Conservation (phyloP, 2,888 invertebrate species). For the Ichneumoninae sp. region DNA sequence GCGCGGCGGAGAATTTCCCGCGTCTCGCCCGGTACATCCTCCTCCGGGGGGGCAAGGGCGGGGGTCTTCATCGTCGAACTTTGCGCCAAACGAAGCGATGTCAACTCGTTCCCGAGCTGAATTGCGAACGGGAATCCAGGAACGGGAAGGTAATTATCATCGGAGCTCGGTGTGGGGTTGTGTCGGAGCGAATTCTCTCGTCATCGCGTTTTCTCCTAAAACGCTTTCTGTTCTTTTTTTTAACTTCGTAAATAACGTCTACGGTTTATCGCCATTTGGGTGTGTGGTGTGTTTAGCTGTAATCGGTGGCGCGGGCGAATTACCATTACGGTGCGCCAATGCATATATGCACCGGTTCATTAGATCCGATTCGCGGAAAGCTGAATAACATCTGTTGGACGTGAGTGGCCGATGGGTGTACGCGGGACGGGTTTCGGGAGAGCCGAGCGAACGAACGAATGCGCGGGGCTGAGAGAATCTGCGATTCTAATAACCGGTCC, state of each 20-base stretch:
- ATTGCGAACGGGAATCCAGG: conserved; percentile 9
- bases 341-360: conserved; percentile 41
- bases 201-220: background rate
- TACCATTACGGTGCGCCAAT: background rate
- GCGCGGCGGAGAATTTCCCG: conserved; percentile 36
- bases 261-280: background rate
- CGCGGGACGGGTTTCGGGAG: background rate
- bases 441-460: conserved; percentile 15
- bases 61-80: conserved; percentile 44
- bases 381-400: conserved; percentile 40
- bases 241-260: background rate
- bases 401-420: background rate
- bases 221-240: background rate
- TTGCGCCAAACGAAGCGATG: conserved; percentile 45
- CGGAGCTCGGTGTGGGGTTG: background rate
- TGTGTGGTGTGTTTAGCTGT: background rate
- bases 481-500: conserved; percentile 57
- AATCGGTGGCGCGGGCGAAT: conserved; percentile 16
- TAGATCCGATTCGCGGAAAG: conserved; percentile 26
- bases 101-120: conserved; percentile 2
- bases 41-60: background rate
- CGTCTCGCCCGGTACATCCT: conserved; percentile 26
- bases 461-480: background rate
- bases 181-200: background rate
- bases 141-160: conserved; percentile 8